Evolutionary conservation across 2,113 vertebrate species (phyloP).

Genomic region (Bagarius yarrelli): DNA sequence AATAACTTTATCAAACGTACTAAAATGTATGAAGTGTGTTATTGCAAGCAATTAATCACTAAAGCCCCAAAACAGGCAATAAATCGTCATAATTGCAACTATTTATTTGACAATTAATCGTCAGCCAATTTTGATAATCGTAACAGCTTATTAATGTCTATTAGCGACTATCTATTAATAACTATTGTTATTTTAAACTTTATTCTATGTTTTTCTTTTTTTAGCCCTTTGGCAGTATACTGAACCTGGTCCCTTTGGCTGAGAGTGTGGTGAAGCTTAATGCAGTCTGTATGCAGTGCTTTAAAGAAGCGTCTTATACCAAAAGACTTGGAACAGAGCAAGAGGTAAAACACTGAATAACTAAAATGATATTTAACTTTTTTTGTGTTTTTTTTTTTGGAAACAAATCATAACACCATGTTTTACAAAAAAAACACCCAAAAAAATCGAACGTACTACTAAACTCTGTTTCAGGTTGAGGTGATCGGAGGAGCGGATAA

Average conservation of each 20-base stretch:
- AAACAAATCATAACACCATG: neutral
- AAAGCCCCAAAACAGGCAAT: too few relatives aligned
- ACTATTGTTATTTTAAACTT: neutral
- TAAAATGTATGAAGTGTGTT: too few relatives aligned
- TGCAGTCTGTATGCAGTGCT: slow-evolving; percentile 94
- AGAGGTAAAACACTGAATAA: slow-evolving; percentile 73
- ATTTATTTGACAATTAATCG: too few relatives aligned
- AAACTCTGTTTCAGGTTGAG: slow-evolving; percentile 77
- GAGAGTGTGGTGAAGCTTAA: slow-evolving; percentile 97
- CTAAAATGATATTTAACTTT: neutral
- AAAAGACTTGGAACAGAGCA: slow-evolving; percentile 87
- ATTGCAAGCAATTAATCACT: too few relatives aligned
- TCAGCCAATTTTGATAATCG: too few relatives aligned
- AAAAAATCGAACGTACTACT: too few relatives aligned
- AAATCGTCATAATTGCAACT: too few relatives aligned
- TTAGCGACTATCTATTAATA: neutral
- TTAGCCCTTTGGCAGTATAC: slow-evolving; percentile 89
- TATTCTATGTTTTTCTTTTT: slow-evolving; percentile 17
- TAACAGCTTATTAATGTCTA: too few relatives aligned
- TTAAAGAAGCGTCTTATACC: slow-evolving; percentile 90
- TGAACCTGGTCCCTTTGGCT: slow-evolving; percentile 87
- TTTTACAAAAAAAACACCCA: neutral
- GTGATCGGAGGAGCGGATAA: slow-evolving; percentile 94
- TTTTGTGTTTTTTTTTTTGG: too few relatives aligned
- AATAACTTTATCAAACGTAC: too few relatives aligned